These are phyloP conservation scores for Lepidochrysops patricia DNA, from an alignment of 2,888 invertebrate species.

Conservation along the genomic window DNA sequence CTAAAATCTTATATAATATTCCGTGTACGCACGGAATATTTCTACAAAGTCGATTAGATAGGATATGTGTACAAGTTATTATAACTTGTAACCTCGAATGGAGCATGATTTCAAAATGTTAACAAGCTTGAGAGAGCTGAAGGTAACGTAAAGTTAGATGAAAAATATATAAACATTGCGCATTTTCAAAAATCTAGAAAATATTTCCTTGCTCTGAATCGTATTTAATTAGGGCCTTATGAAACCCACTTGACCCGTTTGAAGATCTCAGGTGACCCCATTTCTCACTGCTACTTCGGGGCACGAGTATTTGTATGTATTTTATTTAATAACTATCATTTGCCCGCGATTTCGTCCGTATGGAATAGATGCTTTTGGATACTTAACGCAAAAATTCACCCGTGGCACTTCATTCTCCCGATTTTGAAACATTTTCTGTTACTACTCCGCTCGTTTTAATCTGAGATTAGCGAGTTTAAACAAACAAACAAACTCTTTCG, in stretches of 20 bases:
- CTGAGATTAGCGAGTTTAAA: too few relatives aligned
- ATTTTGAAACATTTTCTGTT: too few relatives aligned
- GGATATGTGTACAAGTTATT: neutral
- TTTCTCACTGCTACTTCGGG: slow-evolving; percentile 13
- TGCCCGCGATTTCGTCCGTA: too few relatives aligned
- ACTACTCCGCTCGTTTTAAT: too few relatives aligned
- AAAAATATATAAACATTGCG: slow-evolving; percentile 1
- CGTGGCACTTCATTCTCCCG: too few relatives aligned
- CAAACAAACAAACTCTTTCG: too few relatives aligned
- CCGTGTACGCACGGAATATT: too few relatives aligned
- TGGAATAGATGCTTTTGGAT: too few relatives aligned
- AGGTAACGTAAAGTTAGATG: neutral
- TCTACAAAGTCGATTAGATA: too few relatives aligned
- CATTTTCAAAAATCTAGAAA: slow-evolving; percentile 10
- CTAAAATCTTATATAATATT: too few relatives aligned
- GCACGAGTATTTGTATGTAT: slow-evolving; percentile 5
- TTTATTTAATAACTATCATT: neutral
- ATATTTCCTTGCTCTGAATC: slow-evolving; percentile 12
- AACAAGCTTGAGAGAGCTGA: neutral
- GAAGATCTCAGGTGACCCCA: slow-evolving; percentile 24
- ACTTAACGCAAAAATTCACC: too few relatives aligned
- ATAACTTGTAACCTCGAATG: neutral
- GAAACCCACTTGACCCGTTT: slow-evolving; percentile 53
- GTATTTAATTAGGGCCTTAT: slow-evolving; percentile 20
- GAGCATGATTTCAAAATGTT: neutral